phyloP scores from a whole-genome alignment of 2,113 vertebrate genomes.

The Sarotherodon lohbergeri region DNA sequence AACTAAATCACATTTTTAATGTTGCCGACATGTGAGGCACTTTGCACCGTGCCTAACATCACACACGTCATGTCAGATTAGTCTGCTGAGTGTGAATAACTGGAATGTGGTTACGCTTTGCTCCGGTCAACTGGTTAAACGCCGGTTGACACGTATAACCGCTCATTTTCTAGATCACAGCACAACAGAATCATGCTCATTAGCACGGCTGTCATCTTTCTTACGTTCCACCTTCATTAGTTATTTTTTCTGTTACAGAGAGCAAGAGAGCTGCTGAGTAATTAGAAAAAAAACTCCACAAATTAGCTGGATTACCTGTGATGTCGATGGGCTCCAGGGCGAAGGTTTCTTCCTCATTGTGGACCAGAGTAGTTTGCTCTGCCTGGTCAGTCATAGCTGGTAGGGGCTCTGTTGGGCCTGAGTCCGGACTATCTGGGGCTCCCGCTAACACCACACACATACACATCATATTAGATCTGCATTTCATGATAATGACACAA shows the following conservation, averaged over 20 bases:
- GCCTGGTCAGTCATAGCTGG: constrained; percentile 89
- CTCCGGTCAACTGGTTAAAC: background rate
- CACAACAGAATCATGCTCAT: background rate
- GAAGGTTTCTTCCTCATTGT: constrained; percentile 95
- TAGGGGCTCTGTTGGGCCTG: constrained; percentile 84
- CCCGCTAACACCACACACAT: constrained; percentile 61
- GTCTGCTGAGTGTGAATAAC: background rate
- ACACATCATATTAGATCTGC: background rate
- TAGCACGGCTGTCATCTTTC: background rate
- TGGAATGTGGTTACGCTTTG: background rate
- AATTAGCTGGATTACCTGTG: constrained; percentile 74
- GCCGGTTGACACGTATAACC: background rate
- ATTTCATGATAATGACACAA: background rate
- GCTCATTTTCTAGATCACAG: background rate
- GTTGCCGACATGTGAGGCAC: background rate
- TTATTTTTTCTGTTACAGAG: background rate
- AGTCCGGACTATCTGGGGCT: constrained; percentile 88
- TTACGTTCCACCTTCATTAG: background rate
- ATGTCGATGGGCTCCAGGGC: constrained; percentile 96
- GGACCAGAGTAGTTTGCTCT: constrained; percentile 86
- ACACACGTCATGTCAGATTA: background rate
- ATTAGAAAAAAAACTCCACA: background rate
- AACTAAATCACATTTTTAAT: background rate
- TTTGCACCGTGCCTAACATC: background rate
- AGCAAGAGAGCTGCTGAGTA: background rate